Base-by-base conservation (phyloP, 35 echinoderm and acorn worm species). In the Diadema setosum region DNA sequence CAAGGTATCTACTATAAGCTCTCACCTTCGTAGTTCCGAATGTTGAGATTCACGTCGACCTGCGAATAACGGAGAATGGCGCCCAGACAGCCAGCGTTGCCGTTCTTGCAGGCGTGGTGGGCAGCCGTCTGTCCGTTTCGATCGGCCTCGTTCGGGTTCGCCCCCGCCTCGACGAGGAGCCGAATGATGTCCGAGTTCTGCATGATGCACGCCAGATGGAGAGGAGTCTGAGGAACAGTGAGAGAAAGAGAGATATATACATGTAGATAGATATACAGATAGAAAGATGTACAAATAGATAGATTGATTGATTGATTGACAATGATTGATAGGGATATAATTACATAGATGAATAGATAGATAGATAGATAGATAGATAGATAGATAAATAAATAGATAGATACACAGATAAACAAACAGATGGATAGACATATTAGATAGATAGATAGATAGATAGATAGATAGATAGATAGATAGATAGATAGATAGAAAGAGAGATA, bases 191-290 rank as follows among this genome's bases (percentile, higher is more conserved):
- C 92, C 21, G 85, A 42, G 23, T 99, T 87, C 21, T 91, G 89
- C 35, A 93, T 99, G 15, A 99, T 99, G 44, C 86, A 90, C 0
- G 96, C 96, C 14, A 99, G 27, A 74, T 99, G 96, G 2, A 99
- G 87, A 27, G 96, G 96, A 15, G 96, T 99, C 96, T 99, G 37
- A 17, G 27, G 63, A 7, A 34, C 18, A 29, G 9, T n/a, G 17
- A 60, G 57, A 60, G 78, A 84, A 50, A 46, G 33, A 50, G 0
- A 2, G 59, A 43, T n/a, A 43, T 15, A 45, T 18, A 14, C 52
- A 84, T 58, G 7, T n/a, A n/a, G n/a, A n/a, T n/a, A n/a, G n/a
- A n/a, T n/a, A n/a, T n/a, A n/a, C n/a, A n/a, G n/a, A n/a, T n/a
- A n/a, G n/a, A n/a, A n/a, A n/a, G n/a, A n/a, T n/a, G n/a, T n/a